Evolutionary conservation across 2,113 vertebrate species (phyloP).

Genomic region (Pycnonotus jocosus): DNA sequence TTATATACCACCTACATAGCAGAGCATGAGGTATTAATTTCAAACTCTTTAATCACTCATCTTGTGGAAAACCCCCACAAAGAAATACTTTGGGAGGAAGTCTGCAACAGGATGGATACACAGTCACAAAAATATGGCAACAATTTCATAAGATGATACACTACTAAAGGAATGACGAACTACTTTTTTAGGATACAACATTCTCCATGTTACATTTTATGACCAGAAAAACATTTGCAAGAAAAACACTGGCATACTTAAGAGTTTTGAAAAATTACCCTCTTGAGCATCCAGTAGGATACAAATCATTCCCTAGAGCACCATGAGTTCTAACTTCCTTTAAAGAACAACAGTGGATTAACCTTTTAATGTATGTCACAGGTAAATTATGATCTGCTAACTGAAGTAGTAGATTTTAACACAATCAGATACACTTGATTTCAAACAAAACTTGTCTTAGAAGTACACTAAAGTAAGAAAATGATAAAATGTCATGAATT

Average conservation of each 20-base stretch:
- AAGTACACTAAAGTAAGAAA: background rate
- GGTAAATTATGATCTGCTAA: background rate
- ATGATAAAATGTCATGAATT: background rate
- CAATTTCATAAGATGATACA: background rate
- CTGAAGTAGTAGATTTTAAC: background rate
- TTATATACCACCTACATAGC: slow-evolving; percentile 39
- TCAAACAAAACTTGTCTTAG: background rate
- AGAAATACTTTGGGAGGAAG: background rate
- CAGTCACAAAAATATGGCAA: background rate
- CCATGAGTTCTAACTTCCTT: background rate
- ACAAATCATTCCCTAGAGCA: background rate
- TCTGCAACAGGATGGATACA: background rate
- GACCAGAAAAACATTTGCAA: background rate
- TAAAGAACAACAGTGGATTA: background rate
- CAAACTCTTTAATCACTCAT: background rate
- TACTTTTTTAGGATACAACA: background rate
- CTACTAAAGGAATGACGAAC: background rate
- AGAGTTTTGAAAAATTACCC: background rate
- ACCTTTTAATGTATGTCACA: background rate
- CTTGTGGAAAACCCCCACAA: background rate
- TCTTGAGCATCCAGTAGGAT: background rate
- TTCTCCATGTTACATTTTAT: background rate
- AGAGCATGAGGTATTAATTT: slow-evolving; percentile 11
- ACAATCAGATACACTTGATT: background rate
- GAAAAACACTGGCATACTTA: background rate